Percentiles rank a stretch among this genome's conserved stretches.
phyloP scores from a whole-genome alignment of 2,888 invertebrate species.

The Calliopum simillimum region DNA sequence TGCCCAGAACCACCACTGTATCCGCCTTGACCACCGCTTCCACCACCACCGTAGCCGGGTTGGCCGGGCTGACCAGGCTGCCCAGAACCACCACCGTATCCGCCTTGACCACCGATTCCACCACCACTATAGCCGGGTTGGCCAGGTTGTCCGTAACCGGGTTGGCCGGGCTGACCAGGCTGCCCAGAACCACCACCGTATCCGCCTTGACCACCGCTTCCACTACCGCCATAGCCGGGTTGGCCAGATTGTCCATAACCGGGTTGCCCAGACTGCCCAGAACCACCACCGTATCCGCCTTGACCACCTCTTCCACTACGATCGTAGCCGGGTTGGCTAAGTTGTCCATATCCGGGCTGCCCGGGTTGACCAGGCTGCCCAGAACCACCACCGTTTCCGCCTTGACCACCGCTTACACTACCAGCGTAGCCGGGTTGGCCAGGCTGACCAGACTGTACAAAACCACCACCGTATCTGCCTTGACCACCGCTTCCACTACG shows the following conservation, averaged over 20 bases:
- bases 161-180: too few relatives aligned
- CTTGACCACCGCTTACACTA: neutral
- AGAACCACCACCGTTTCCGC: too few relatives aligned
- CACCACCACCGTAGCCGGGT: constrained; percentile 4
- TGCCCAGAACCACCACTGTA: constrained; percentile 18
- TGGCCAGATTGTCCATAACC: constrained; percentile 15
- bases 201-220: constrained; percentile 41
- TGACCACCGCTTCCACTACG: neutral
- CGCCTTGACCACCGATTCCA: constrained; percentile 37
- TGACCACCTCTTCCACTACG: neutral
- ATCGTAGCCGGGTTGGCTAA: neutral
- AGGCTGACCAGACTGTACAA: constrained; percentile 9
- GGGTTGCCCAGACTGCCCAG: constrained; percentile 3
- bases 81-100: constrained; percentile 12
- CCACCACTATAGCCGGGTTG: constrained; percentile 42
- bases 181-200: constrained; percentile 40
- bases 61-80: neutral
- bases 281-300: neutral
- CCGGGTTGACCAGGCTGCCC: neutral
- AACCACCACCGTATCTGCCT: neutral
- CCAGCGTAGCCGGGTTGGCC: neutral
- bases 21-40: constrained; percentile 23
- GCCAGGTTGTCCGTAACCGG: too few relatives aligned
- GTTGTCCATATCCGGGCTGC: neutral
- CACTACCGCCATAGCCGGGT: constrained; percentile 36